Percentiles rank a stretch among this genome's conserved stretches.
phyloP scores from a whole-genome alignment of 2,113 vertebrate genomes.

The Oryzias woworae region DNA sequence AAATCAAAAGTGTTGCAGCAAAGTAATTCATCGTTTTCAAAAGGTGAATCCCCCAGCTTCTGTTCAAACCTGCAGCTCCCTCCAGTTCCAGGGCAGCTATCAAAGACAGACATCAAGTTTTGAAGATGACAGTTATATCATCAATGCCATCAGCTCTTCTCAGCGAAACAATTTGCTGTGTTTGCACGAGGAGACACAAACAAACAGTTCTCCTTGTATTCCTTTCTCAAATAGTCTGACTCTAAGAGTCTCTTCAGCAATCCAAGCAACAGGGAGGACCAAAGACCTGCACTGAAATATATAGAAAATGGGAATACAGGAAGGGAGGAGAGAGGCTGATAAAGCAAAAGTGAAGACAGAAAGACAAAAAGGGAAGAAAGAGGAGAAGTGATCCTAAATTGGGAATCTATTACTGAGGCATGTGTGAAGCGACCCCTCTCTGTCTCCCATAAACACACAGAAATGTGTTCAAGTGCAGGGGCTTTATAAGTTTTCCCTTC shows the following conservation, averaged over 20 bases:
- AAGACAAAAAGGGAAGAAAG: conserved; percentile 47
- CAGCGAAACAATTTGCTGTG: conserved; percentile 60
- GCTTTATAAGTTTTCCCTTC: conserved; percentile 87
- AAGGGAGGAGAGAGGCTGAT: conserved; percentile 37
- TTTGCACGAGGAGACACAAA: conserved; percentile 63
- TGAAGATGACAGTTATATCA: conserved; percentile 68
- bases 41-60: conserved; percentile 22
- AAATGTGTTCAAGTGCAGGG: conserved; percentile 85
- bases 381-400: conserved; percentile 74
- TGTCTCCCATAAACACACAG: conserved; percentile 86
- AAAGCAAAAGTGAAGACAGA: conserved; percentile 51
- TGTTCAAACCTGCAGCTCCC: conserved; percentile 30
- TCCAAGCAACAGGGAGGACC: conserved; percentile 29
- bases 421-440: conserved; percentile 68
- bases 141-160: conserved; percentile 58
- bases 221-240: conserved; percentile 39
- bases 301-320: conserved; percentile 47
- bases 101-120: conserved; percentile 55
- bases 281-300: conserved; percentile 32
- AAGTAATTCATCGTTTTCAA: conserved; percentile 23
- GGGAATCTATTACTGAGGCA: conserved; percentile 84
- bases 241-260: conserved; percentile 37
- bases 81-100: conserved; percentile 44
- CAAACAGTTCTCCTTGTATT: conserved; percentile 64
- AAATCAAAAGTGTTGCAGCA: conserved; percentile 31